Percentiles rank a stretch among this genome's conserved stretches.
phyloP scores from a whole-genome alignment of 2,113 vertebrate genomes.

The Eurypyga helias region DNA sequence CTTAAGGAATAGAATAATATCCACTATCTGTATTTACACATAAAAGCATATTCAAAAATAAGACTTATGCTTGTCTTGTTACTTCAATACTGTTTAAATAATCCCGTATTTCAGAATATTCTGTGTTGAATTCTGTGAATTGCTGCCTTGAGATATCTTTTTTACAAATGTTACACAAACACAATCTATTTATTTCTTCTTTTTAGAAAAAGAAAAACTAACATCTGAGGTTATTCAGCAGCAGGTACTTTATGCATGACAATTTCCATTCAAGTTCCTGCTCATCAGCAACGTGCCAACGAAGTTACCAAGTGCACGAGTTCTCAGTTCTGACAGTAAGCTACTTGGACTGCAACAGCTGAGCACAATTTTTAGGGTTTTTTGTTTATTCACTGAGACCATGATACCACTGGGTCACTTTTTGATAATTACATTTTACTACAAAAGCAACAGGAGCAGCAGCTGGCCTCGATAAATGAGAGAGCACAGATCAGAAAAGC shows the following conservation, averaged over 20 bases:
- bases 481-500: not conserved
- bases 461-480: conserved; percentile 10
- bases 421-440: not conserved
- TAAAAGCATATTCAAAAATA: not conserved
- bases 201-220: rapidly evolving
- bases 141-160: not conserved
- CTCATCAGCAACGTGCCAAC: not conserved
- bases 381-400: not conserved
- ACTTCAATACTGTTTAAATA: not conserved
- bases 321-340: not conserved
- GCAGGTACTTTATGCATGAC: not conserved
- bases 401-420: not conserved
- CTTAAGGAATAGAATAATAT: not conserved
- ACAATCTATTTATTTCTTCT: not conserved
- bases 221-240: not conserved
- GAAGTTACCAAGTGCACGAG: not conserved
- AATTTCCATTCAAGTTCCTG: not conserved
- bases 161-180: not conserved
- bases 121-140: not conserved
- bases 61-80: not conserved
- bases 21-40: not conserved
- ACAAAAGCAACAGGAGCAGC: not conserved
- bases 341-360: not conserved
- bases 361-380: not conserved
- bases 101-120: not conserved